Conservation (phyloP, 2,888 invertebrate species). For the Halocaridina rubra region DNA sequence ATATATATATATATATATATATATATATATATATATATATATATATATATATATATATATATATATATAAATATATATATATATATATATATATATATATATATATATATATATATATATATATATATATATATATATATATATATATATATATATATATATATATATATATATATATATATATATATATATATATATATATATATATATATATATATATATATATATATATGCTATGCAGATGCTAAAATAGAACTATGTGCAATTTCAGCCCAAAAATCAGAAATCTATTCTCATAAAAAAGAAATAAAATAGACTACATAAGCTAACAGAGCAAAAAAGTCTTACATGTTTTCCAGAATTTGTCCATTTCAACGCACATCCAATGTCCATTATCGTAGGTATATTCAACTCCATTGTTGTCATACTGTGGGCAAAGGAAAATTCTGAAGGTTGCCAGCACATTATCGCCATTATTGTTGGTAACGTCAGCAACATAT, state of each 20-base stretch:
- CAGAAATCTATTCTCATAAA: no score
- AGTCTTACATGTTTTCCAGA: constrained; percentile 65
- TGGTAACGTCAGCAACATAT: constrained; percentile 63
- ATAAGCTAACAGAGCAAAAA: no score
- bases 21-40: no score
- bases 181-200: constrained; percentile 19
- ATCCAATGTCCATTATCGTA: constrained; percentile 64
- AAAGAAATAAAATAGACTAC: no score
- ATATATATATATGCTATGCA: background rate
- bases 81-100: no score
- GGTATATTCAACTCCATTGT: constrained; percentile 64
- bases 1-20: no score
- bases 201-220: constrained; percentile 15
- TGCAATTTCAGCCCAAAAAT: no score
- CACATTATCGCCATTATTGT: constrained; percentile 59
- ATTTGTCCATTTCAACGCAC: constrained; percentile 63
- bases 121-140: constrained; percentile 7
- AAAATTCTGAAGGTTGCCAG: constrained; percentile 65
- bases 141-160: constrained; percentile 13
- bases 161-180: constrained; percentile 21
- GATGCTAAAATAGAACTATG: no score
- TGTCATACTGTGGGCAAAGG: constrained; percentile 65
- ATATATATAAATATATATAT: no score
- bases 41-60: no score
- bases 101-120: no score